These are phyloP conservation scores for Sanderia malayensis DNA, from an alignment of 30 jellyfish, hydroid and myxozoan genomes.

Conservation along the genomic window DNA sequence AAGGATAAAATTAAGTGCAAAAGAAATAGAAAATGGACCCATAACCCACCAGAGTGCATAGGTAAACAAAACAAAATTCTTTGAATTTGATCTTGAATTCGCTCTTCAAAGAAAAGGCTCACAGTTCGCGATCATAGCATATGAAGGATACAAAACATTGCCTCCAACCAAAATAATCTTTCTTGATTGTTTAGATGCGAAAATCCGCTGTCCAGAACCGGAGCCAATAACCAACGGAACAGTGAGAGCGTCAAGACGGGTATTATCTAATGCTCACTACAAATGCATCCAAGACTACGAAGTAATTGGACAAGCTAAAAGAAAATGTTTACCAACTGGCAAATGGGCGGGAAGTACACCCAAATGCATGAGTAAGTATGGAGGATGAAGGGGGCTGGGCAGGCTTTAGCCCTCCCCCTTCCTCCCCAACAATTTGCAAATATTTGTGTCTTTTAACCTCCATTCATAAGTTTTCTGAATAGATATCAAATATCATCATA, in stretches of 20 bases:
- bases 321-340: too few species aligned
- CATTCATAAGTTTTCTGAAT: too few species aligned
- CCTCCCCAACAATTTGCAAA: too few species aligned
- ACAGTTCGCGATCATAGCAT: neutral
- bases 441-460: too few species aligned
- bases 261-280: neutral
- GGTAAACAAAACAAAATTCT: neutral
- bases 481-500: too few species aligned
- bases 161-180: neutral
- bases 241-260: neutral
- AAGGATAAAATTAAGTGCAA: slow-evolving; percentile 7
- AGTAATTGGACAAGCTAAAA: neutral
- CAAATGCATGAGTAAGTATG: too few species aligned
- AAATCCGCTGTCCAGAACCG: neutral
- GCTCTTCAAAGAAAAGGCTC: neutral
- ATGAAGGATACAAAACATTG: neutral
- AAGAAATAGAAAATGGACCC: slow-evolving; percentile 32
- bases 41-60: neutral
- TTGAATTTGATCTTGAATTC: neutral
- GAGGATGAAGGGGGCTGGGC: too few species aligned
- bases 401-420: too few species aligned
- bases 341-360: too few species aligned
- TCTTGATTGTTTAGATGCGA: neutral
- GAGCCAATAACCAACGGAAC: neutral
- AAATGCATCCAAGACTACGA: slow-evolving; percentile 9